phyloP scores from a whole-genome alignment of 2,797 vertebrate genomes.

The Pteropus rufus region DNA sequence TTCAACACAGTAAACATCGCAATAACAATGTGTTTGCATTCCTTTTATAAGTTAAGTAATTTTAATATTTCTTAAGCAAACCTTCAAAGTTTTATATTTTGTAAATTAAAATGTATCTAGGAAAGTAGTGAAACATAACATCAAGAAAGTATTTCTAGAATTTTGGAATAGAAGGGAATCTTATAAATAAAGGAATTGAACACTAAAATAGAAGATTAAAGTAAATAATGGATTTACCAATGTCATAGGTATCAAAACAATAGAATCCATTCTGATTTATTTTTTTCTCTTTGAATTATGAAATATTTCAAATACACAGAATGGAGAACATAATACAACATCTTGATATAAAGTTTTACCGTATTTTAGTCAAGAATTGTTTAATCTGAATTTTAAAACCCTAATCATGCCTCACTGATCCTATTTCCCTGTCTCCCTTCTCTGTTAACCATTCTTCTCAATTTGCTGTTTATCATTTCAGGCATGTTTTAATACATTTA shows the following conservation, averaged over 20 bases:
- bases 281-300: not conserved
- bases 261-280: not conserved
- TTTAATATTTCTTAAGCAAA: not conserved
- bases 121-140: not conserved
- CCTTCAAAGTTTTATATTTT: not conserved
- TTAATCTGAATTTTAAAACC: not conserved
- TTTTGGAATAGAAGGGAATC: not conserved
- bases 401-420: not conserved
- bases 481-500: not conserved
- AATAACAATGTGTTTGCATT: not conserved
- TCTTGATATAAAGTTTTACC: not conserved
- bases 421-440: not conserved
- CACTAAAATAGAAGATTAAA: not conserved
- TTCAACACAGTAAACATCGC: not conserved
- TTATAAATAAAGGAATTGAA: constrained; percentile 17
- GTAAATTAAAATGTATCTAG: not conserved
- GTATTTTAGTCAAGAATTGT: not conserved
- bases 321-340: not conserved
- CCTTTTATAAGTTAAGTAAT: not conserved
- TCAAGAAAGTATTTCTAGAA: not conserved
- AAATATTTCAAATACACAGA: not conserved
- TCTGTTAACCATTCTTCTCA: not conserved
- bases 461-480: not conserved
- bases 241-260: not conserved
- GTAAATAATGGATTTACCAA: not conserved